A percentile compares a stretch with the other conserved stretches of the same genome.
Evolutionary conservation across 1,140 invertebrate species (phyloP).

Genomic region (Odontomachus brunneus): DNA sequence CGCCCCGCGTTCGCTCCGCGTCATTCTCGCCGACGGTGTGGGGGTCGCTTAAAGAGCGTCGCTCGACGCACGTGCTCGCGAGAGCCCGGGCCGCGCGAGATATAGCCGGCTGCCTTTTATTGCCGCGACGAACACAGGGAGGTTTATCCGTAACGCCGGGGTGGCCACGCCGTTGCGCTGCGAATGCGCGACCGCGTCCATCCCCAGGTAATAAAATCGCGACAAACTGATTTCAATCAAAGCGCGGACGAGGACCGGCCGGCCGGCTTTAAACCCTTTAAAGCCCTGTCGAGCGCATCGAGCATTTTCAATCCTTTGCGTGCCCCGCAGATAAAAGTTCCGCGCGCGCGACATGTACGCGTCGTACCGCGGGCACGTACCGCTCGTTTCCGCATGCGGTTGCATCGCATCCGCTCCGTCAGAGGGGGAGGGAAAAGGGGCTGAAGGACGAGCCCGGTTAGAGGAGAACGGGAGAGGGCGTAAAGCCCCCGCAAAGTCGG

Average conservation of each 20-base stretch:
- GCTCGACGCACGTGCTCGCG: conserved; percentile 30
- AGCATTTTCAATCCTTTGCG: conserved; percentile 57
- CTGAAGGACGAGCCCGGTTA: too few species aligned
- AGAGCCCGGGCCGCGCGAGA: neutral
- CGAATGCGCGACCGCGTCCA: conserved; percentile 39
- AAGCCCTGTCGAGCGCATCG: conserved; percentile 46
- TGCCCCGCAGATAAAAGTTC: conserved; percentile 53
- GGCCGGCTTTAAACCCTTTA: conserved; percentile 59
- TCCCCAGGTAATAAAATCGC: conserved; percentile 62
- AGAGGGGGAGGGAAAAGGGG: neutral
- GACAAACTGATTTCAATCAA: conserved; percentile 68
- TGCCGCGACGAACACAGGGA: conserved; percentile 25
- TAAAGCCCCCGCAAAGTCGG: conserved; percentile 44
- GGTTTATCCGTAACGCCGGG: conserved; percentile 41
- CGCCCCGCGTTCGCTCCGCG: neutral
- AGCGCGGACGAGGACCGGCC: conserved; percentile 8
- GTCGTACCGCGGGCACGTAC: neutral
- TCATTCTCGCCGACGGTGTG: conserved; percentile 7
- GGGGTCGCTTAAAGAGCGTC: conserved; percentile 33
- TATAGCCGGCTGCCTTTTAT: conserved; percentile 47
- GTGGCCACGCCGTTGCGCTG: neutral
- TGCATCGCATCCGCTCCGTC: conserved; percentile 1
- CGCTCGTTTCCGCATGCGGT: conserved; percentile 19
- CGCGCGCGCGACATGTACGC: conserved; percentile 11
- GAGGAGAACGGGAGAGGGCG: neutral